Conservation (phyloP, 2,888 invertebrate species). For the Allophyes oxyacanthae region DNA sequence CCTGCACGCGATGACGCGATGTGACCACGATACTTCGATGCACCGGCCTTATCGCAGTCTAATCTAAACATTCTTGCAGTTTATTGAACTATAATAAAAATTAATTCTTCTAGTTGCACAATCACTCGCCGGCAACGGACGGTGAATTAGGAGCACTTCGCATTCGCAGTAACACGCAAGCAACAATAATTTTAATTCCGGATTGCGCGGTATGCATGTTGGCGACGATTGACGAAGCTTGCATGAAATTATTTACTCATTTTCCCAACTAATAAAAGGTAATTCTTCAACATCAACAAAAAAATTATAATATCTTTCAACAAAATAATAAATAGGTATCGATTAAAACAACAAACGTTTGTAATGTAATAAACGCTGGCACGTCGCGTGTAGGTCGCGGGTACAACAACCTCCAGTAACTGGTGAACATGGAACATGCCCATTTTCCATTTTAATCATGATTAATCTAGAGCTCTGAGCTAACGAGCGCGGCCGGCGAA, state of each 20-base stretch:
- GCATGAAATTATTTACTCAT: background rate
- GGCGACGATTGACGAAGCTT: no score
- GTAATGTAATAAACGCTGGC: background rate
- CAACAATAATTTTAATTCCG: conserved; percentile 12
- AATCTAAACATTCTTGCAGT: conserved; percentile 37
- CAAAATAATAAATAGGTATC: conserved; percentile 5
- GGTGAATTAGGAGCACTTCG: conserved; percentile 19
- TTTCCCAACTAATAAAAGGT: background rate
- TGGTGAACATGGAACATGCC: conserved; percentile 34
- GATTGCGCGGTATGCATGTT: conserved; percentile 4
- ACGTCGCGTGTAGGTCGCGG: conserved; percentile 30
- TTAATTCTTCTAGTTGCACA: conserved; percentile 23
- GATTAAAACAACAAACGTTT: conserved; percentile 7
- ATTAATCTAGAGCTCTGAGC: conserved; percentile 47
- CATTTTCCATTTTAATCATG: conserved; percentile 54
- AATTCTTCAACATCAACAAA: no score
- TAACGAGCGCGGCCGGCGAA: conserved; percentile 64
- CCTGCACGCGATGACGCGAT: conserved; percentile 40
- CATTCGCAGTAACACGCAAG: conserved; percentile 12
- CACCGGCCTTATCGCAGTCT: conserved; percentile 35
- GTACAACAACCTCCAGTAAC: conserved; percentile 48
- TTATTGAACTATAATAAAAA: conserved; percentile 34
- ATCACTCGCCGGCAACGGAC: conserved; percentile 8
- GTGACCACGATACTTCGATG: conserved; percentile 9
- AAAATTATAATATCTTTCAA: background rate